phyloP scores from a whole-genome alignment of 1,140 invertebrate species.

The Drosophila biarmipes region DNA sequence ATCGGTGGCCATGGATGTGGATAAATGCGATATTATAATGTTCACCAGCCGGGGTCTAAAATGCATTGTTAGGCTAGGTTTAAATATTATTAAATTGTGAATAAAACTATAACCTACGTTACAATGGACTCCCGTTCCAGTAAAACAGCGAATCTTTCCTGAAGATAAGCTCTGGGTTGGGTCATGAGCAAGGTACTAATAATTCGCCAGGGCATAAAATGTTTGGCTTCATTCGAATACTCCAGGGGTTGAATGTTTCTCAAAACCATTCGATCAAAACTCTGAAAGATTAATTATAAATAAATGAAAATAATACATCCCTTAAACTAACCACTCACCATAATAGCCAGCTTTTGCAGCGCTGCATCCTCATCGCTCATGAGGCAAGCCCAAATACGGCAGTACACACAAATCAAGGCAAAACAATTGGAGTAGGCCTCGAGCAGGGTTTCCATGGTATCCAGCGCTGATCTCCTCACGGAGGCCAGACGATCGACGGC shows the following conservation, averaged over 20 bases:
- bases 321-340: slow-evolving; percentile 24
- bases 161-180: slow-evolving; percentile 70
- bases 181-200: slow-evolving; percentile 61
- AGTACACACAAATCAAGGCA: slow-evolving; percentile 72
- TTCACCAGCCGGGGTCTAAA: slow-evolving; percentile 61
- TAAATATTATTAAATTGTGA: neutral
- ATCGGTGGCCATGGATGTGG: slow-evolving; percentile 76
- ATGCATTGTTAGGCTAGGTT: neutral
- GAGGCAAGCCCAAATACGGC: slow-evolving; percentile 68
- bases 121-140: slow-evolving; percentile 54
- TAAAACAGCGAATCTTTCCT: slow-evolving; percentile 49
- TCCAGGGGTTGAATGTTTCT: slow-evolving; percentile 72
- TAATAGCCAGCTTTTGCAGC: slow-evolving; percentile 63
- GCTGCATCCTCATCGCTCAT: slow-evolving; percentile 69
- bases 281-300: slow-evolving; percentile 32
- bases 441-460: slow-evolving; percentile 64
- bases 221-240: slow-evolving; percentile 66
- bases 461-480: slow-evolving; percentile 67
- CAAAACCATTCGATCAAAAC: slow-evolving; percentile 63
- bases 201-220: slow-evolving; percentile 81
- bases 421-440: slow-evolving; percentile 67
- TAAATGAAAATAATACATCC: accelerated
- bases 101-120: slow-evolving; percentile 27
- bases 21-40: slow-evolving; percentile 72
- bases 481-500: slow-evolving; percentile 62